Percentiles rank a stretch among this genome's conserved stretches.
These are phyloP conservation scores for Holcopasites calliopsidis DNA, from an alignment of 1,140 invertebrate species.

Conservation along the genomic window DNA sequence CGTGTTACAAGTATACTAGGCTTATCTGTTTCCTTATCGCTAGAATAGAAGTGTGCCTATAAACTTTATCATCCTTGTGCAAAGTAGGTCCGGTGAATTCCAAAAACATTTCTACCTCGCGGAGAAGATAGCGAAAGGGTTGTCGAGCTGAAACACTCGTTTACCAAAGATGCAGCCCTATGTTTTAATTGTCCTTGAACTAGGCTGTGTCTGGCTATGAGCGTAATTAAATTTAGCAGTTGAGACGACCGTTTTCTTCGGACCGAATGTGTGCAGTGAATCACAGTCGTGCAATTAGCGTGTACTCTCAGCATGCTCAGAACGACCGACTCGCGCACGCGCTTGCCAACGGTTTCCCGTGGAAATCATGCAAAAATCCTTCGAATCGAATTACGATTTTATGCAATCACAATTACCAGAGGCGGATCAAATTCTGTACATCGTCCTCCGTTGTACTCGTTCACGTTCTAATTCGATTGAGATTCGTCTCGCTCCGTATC, in stretches of 20 bases:
- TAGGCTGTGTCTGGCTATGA: conserved; percentile 36
- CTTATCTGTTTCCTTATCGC: background rate
- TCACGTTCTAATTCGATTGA: no score
- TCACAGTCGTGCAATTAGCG: conserved; percentile 51
- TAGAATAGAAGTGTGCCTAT: background rate
- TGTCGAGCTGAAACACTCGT: background rate
- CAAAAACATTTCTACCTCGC: background rate
- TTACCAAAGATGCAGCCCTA: conserved; percentile 27
- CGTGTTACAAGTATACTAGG: background rate
- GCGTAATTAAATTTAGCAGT: conserved; percentile 62
- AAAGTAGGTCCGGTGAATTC: background rate
- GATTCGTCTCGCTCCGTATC: no score
- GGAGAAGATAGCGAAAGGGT: background rate
- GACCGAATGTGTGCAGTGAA: conserved; percentile 46
- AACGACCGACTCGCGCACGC: background rate
- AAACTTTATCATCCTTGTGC: background rate
- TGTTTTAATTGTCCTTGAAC: conserved; percentile 64
- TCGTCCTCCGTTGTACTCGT: no score
- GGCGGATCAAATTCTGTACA: no score
- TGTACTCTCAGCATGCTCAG: conserved; percentile 1
- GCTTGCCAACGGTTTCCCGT: background rate
- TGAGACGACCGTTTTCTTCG: conserved; percentile 55
- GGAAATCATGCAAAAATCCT: conserved; percentile 14
- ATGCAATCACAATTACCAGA: no score
- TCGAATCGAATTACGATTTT: no score